Conservation (phyloP, 1,140 invertebrate genomes). For the Diorhabda elongata region DNA sequence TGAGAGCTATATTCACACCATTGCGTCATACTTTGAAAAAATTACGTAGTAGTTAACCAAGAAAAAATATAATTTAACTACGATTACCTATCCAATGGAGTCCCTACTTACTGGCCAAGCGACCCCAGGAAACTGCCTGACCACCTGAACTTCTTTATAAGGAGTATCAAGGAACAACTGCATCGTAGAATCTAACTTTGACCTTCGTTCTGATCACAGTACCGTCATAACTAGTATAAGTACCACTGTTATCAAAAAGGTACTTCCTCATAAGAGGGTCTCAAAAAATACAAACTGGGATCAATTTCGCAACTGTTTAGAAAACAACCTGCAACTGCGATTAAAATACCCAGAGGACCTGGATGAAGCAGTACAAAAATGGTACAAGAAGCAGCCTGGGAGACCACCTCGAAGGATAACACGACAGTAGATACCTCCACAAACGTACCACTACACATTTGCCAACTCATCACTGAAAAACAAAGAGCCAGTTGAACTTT, state of each 20-base stretch:
- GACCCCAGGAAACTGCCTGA: not conserved
- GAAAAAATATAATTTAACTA: conserved; percentile 30
- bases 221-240: not conserved
- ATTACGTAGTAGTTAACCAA: not conserved
- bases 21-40: no score
- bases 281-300: not conserved
- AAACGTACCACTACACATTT: conserved; percentile 2
- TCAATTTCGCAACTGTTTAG: not conserved
- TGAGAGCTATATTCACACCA: no score
- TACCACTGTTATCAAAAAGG: not conserved
- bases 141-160: not conserved
- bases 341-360: conserved; percentile 3
- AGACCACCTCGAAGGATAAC: not conserved
- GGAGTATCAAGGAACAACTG: not conserved
- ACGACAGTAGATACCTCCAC: not conserved
- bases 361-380: not conserved
- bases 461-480: not conserved
- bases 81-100: conserved; percentile 33
- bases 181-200: conserved; percentile 5
- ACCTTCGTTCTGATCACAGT: not conserved
- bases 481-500: not conserved
- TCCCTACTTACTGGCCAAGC: conserved; percentile 47
- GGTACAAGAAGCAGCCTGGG: not conserved
- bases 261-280: not conserved
- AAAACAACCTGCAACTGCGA: not conserved